These are phyloP conservation scores for Panonychus citri DNA, from an alignment of 1,140 invertebrate species.

Conservation along the genomic window DNA sequence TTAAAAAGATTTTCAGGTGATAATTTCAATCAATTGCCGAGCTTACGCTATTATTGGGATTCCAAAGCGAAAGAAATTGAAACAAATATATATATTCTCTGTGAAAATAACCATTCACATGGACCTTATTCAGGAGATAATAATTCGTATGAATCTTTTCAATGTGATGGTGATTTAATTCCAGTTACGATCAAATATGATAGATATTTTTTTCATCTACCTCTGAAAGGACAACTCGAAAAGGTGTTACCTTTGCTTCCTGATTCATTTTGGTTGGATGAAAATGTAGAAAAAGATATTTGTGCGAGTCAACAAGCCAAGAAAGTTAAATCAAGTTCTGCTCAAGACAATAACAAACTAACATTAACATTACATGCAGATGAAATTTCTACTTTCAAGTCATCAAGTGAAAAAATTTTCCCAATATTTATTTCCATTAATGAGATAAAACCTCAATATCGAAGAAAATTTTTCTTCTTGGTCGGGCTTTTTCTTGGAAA, in stretches of 20 bases:
- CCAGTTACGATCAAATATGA: not conserved
- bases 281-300: not conserved
- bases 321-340: not conserved
- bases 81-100: not conserved
- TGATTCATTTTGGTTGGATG: not conserved
- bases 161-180: not conserved
- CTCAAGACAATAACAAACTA: not conserved
- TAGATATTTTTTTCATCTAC: not conserved
- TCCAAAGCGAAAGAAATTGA: not conserved
- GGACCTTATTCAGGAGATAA: not conserved
- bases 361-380: not conserved
- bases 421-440: not conserved
- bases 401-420: not conserved
- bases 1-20: no score
- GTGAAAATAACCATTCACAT: not conserved
- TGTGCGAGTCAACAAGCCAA: not conserved
- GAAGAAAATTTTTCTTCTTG: not conserved
- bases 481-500: not conserved
- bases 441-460: not conserved
- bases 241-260: not conserved
- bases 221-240: not conserved
- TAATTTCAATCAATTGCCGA: no score
- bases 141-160: not conserved
- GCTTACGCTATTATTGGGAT: not conserved
- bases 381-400: not conserved